Conservation (phyloP, 1,140 invertebrate genomes). For the Drosophila subobscura region DNA sequence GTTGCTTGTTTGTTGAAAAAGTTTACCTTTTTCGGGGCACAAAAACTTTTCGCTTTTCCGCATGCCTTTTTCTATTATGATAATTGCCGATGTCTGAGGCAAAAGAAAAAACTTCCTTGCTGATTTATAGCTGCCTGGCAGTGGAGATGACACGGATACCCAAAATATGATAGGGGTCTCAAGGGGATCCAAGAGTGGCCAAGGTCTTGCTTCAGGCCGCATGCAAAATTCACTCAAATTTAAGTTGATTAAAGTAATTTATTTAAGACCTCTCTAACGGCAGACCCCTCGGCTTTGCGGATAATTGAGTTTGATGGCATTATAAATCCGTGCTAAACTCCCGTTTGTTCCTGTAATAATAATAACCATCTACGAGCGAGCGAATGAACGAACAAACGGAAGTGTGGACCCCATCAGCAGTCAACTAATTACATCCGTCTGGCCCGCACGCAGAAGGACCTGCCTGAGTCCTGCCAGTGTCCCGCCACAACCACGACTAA, state of each 20-base stretch:
- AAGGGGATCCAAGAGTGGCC: slow-evolving; percentile 1
- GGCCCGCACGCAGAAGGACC: slow-evolving; percentile 20
- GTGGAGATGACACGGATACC: slow-evolving; percentile 16
- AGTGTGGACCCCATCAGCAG: slow-evolving; percentile 21
- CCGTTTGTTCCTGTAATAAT: slow-evolving; percentile 46
- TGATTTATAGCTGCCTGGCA: slow-evolving; percentile 35
- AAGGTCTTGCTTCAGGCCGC: slow-evolving; percentile 1
- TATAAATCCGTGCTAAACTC: slow-evolving; percentile 49
- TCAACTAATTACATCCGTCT: slow-evolving; percentile 70
- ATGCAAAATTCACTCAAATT: slow-evolving; percentile 52
- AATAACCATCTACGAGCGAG: slow-evolving; percentile 28
- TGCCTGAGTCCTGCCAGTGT: background rate
- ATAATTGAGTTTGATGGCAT: slow-evolving; percentile 54
- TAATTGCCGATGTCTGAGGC: slow-evolving; percentile 53
- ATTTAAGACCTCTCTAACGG: slow-evolving; percentile 16
- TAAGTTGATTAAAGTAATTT: slow-evolving; percentile 51
- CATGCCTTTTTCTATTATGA: slow-evolving; percentile 58
- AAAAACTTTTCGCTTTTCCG: slow-evolving; percentile 2
- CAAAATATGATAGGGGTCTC: background rate
- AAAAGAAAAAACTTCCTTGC: slow-evolving; percentile 23
- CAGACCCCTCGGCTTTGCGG: background rate
- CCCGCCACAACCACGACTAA: slow-evolving; percentile 8
- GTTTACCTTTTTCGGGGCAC: slow-evolving; percentile 31
- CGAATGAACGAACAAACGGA: slow-evolving; percentile 28
- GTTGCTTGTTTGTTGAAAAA: slow-evolving; percentile 10